A percentile compares a stretch with the other conserved stretches of the same genome.
These are phyloP conservation scores for Somateria mollissima DNA, from an alignment of 2,797 vertebrate genomes.

Conservation along the genomic window DNA sequence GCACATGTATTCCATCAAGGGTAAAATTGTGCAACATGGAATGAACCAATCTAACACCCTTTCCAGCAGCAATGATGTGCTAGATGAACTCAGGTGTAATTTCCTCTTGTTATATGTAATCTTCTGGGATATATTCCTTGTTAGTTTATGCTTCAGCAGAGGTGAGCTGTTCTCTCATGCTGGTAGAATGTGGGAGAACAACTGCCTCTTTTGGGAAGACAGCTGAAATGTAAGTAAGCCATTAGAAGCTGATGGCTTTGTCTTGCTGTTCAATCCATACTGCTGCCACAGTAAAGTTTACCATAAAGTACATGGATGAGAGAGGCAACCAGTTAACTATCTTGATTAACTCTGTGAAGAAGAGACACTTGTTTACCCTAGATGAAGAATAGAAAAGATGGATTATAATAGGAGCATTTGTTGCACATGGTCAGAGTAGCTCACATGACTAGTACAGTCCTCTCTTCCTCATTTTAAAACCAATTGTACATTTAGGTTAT, in stretches of 20 bases:
- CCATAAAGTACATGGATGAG: not conserved
- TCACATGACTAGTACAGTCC: not conserved
- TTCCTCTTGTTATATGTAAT: not conserved
- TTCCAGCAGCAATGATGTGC: not conserved
- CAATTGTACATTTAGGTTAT: not conserved
- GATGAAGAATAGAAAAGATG: not conserved
- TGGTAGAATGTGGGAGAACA: not conserved
- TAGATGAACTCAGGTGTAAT: not conserved
- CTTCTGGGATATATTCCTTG: not conserved
- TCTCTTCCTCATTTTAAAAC: not conserved
- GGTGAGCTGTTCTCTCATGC: not conserved
- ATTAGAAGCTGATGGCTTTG: not conserved
- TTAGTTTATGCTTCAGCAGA: not conserved
- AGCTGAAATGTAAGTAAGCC: not conserved
- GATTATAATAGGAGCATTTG: not conserved
- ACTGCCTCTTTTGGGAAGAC: not conserved
- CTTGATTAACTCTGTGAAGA: not conserved
- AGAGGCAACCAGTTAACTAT: not conserved
- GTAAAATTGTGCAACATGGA: not conserved
- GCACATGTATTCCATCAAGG: not conserved
- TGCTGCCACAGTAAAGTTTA: not conserved
- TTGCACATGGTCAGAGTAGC: not conserved
- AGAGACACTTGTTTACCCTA: not conserved
- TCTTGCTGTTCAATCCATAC: not conserved
- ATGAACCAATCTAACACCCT: not conserved